Evolutionary conservation across 2,797 vertebrate species (phyloP).

Genomic region (Cuculus canorus): DNA sequence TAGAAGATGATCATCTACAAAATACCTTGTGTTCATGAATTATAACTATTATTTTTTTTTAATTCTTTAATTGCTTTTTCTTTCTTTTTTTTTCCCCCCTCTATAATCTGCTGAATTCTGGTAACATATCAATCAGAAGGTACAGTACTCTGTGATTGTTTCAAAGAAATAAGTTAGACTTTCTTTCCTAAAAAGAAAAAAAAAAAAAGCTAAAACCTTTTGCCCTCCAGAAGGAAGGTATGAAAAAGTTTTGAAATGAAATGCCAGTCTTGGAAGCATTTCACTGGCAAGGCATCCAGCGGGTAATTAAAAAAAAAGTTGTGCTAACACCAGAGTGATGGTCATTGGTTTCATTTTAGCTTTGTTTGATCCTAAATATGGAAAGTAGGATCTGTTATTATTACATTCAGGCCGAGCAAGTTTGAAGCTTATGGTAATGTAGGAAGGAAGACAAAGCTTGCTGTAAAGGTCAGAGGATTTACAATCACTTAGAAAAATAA

Average conservation of each 20-base stretch:
- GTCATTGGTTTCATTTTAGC: neutral
- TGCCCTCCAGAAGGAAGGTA: neutral
- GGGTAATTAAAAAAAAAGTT: too few relatives aligned
- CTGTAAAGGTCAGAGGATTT: neutral
- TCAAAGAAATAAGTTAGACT: neutral
- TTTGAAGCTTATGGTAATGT: neutral
- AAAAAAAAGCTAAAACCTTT: neutral
- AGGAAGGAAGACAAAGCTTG: neutral
- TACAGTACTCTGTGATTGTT: neutral
- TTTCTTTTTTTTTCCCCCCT: neutral
- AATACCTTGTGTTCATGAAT: too few relatives aligned
- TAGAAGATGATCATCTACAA: neutral
- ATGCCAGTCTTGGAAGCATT: neutral
- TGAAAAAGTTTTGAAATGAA: neutral
- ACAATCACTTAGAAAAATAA: neutral
- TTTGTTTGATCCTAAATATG: neutral
- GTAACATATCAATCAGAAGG: neutral
- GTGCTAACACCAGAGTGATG: neutral
- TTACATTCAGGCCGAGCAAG: neutral
- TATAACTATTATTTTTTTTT: too few relatives aligned
- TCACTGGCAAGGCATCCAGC: neutral
- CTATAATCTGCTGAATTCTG: neutral
- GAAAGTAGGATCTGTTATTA: neutral
- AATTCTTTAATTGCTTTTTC: neutral
- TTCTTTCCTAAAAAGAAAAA: neutral